Base-by-base conservation (phyloP, 1,140 invertebrate species). In the Euura lappo region DNA sequence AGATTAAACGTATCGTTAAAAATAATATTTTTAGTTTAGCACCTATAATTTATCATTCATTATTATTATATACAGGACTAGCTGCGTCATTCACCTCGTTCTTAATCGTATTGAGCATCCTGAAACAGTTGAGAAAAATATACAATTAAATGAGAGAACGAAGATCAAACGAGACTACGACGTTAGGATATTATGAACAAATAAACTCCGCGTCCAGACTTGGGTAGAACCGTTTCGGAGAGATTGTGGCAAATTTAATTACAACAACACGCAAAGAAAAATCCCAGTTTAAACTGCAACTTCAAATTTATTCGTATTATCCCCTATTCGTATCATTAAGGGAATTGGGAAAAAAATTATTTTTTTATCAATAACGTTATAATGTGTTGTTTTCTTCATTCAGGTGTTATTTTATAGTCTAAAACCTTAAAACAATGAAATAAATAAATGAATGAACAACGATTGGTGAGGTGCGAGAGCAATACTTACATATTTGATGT, bases 401-500 rank as follows among this genome's bases (percentile, higher is more conserved):
- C 8, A 60, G 3, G 68, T 74, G 72, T 60, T 72, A 75, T 51
- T 73, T 60, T 44, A 51, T 47, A 75, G 44, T 70, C 3, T 79
- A 11, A 68, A 66, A 72, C 68, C 68, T 68, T 76, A 70, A 46
- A n/a, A 66, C 6, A 45, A 4, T 72, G 44, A 73, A 60, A 68
- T 65, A 60, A 44, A 11, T 65, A 13, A 11, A 44, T 11, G 45
- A 2, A 68, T 60, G 11, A 4, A 10, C 3, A 65, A 28, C 28
- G 28, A 28, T 28, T 28, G 28, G 28, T 28, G 28, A 0, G 28
- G 0, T 28, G 28, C 1, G 28, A 28, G 28, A 28, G 28, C 28
- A 28, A 28, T 78, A 88, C 86, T 82, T 84, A 89, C 91, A 85
- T 95, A 93, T 86, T 95, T 95, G 73, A 95, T 92, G 80, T 93